Evolutionary conservation across 35 echinoderm and acorn worm species (phyloP).

Genomic region (Holothuria glaberrima): DNA sequence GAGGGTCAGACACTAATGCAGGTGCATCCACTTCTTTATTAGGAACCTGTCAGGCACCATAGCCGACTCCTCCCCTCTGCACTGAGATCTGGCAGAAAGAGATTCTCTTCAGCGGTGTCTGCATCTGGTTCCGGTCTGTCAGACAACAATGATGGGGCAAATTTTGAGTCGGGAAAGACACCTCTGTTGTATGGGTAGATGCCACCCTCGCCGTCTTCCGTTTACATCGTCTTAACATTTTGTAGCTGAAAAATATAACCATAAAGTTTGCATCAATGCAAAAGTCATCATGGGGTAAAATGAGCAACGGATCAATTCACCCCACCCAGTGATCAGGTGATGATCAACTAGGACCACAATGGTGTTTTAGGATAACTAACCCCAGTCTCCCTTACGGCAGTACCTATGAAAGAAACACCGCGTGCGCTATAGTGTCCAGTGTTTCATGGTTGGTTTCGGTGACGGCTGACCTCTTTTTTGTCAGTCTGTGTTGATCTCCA

Average conservation of each 20-base stretch:
- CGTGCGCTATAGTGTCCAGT: no score
- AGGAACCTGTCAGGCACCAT: no score
- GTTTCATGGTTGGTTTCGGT: no score
- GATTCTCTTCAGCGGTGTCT: no score
- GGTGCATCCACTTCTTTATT: neutral
- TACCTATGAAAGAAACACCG: no score
- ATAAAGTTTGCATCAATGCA: neutral
- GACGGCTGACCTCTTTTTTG: no score
- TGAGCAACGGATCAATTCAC: neutral
- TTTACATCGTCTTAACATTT: conserved; percentile 68
- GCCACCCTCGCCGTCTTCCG: conserved; percentile 54
- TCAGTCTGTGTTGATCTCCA: no score
- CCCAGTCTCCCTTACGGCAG: no score
- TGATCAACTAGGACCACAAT: conserved; percentile 25
- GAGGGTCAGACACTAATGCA: neutral
- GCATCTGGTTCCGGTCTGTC: conserved; percentile 26
- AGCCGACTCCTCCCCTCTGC: no score
- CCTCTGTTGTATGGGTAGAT: conserved; percentile 54
- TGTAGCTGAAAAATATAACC: neutral
- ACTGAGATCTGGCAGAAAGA: no score
- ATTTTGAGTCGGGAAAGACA: conserved; percentile 10
- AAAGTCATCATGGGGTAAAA: neutral
- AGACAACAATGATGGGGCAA: neutral
- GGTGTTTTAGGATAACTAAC: neutral
- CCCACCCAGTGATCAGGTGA: conserved; percentile 3